Base-by-base conservation (phyloP, 2,888 invertebrate species). In the Cheilosia variabilis region DNA sequence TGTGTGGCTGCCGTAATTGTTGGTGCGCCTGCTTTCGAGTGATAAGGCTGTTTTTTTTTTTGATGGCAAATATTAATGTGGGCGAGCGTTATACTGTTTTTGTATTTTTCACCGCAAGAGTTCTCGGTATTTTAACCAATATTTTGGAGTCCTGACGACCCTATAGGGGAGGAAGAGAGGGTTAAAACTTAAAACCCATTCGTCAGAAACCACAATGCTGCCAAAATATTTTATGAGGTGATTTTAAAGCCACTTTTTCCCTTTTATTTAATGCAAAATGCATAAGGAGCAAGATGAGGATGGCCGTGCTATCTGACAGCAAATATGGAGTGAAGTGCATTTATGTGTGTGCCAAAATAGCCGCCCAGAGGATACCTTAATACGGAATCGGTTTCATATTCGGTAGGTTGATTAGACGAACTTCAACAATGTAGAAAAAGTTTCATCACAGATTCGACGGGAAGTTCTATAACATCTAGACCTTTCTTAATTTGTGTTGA, bases 201-300 rank as follows among this genome's bases (percentile, higher is more conserved):
- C 82, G 72, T 82, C 82, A 82, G 66, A 62, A 82, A 45, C 77
- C 82, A 78, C 77, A 82, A 78, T 82, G 77, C 41, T 77, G 77
- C 60, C 72, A 72, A 82, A 77, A 82, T 82, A 82, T 72, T 77
- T 72, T 78, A 77, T 82, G 78, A 72, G 66, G 22, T 41, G 62
- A 78, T 66, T 71, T 77, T 77, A 71, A 81, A 65, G 52, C 9
- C 53, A 60, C n/a, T 47, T 34, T 31, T 68, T 65, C 62, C 47
- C 24, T 81, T 81, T 81, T 58, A 63, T 63, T 63, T 50, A 75
- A 68, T 68, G 41, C 50, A 60, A 66, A 66, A 58, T 41, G 50
- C 55, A 75, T 41, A 72, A 72, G 52, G 50, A 58, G 5, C 13
- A 22, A 22, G 22, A 22, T 2, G 22, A 45, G 60, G 52, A 72